Evolutionary conservation across 2,888 invertebrate species (phyloP).

Genomic region (Epirrhoe tristata): DNA sequence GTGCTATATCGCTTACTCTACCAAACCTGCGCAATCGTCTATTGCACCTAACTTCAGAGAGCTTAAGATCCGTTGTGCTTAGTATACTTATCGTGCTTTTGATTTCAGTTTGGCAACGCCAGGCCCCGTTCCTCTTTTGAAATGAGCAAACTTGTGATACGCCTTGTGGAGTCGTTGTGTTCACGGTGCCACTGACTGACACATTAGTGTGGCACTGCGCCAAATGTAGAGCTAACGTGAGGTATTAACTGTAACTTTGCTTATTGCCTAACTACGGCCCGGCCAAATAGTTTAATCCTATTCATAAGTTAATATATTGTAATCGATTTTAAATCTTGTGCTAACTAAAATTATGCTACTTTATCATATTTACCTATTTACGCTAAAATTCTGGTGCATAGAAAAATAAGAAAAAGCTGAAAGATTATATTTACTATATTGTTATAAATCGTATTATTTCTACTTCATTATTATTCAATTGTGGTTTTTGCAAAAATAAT

Average conservation of each 20-base stretch:
- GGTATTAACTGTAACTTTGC: conserved; percentile 29
- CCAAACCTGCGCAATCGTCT: no score
- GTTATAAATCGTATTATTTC: conserved; percentile 46
- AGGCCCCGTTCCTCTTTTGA: conserved; percentile 42
- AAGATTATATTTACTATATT: conserved; percentile 57
- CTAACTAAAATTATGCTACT: conserved; percentile 42
- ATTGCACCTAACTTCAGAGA: no score
- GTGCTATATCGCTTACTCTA: no score
- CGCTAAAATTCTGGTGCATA: conserved; percentile 62
- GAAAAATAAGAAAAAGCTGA: conserved; percentile 58
- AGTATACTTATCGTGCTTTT: no score
- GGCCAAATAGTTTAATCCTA: conserved; percentile 35
- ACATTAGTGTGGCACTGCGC: conserved; percentile 27
- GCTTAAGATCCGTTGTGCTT: no score
- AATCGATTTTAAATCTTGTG: conserved; percentile 42
- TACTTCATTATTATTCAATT: conserved; percentile 44
- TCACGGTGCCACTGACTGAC: conserved; percentile 28
- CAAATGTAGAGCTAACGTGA: conserved; percentile 31
- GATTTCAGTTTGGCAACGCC: conserved; percentile 50
- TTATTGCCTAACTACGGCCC: conserved; percentile 22
- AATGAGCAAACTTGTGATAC: conserved; percentile 46
- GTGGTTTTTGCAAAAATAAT: conserved; percentile 54
- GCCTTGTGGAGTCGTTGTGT: conserved; percentile 31
- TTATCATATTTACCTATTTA: conserved; percentile 41
- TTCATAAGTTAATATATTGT: conserved; percentile 39